A percentile compares a stretch with the other conserved stretches of the same genome.
Conservation (phyloP, 1,140 invertebrate species). For the Pseudomyrmex concolor region DNA sequence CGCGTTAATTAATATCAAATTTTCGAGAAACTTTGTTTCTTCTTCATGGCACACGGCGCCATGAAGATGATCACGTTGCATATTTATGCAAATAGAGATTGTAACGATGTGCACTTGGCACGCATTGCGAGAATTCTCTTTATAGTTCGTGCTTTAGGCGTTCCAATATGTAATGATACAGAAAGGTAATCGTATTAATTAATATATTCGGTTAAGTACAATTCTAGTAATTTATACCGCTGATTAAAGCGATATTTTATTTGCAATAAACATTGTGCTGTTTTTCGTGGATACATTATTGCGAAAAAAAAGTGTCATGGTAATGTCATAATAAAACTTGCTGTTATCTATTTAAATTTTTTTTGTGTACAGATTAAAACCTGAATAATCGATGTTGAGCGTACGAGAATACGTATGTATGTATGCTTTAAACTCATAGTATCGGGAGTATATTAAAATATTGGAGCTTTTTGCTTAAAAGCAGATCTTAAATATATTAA, state of each 20-base stretch:
- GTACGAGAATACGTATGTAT: no score
- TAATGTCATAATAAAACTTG: not conserved
- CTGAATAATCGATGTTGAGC: conserved; percentile 8
- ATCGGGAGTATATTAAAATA: not conserved
- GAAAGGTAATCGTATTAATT: conserved; percentile 58
- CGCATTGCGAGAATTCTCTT: conserved; percentile 7
- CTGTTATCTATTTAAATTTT: no score
- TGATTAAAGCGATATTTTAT: conserved; percentile 63
- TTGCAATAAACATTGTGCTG: not conserved
- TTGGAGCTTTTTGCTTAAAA: not conserved
- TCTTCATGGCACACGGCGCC: conserved; percentile 2
- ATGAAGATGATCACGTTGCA: not conserved
- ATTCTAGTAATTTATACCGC: conserved; percentile 24
- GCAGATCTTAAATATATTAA: conserved; percentile 5
- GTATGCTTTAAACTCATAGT: not conserved
- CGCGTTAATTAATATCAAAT: conserved; percentile 49
- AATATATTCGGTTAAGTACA: conserved; percentile 54
- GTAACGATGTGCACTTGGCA: conserved; percentile 25
- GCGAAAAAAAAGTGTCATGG: not conserved
- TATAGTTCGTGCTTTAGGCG: conserved; percentile 12
- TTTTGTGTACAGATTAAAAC: not conserved
- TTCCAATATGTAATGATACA: conserved; percentile 3
- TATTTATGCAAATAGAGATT: conserved; percentile 60
- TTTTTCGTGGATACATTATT: not conserved
- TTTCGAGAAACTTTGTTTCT: conserved; percentile 9